phyloP scores from a whole-genome alignment of 2,888 invertebrate species.

The Colostygia pectinataria region DNA sequence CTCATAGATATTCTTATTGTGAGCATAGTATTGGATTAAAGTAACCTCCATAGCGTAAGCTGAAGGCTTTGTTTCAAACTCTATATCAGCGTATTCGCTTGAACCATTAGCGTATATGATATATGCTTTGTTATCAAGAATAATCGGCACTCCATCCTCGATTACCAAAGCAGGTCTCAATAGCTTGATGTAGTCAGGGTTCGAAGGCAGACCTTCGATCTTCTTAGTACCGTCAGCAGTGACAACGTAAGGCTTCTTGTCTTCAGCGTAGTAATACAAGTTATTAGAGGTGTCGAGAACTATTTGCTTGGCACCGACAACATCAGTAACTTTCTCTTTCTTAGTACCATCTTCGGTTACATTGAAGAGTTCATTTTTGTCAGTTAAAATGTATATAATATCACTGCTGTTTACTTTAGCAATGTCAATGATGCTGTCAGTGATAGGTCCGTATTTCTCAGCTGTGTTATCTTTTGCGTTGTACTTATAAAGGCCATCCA shows the following conservation, averaged over 20 bases:
- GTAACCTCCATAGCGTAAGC: conserved; percentile 57
- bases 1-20: conserved; percentile 64
- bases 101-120: conserved; percentile 51
- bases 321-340: conserved; percentile 48
- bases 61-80: conserved; percentile 47
- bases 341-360: conserved; percentile 56
- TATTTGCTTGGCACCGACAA: conserved; percentile 55
- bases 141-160: conserved; percentile 45
- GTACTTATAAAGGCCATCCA: conserved; percentile 50
- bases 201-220: conserved; percentile 53
- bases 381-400: conserved; percentile 55
- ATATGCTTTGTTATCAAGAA: conserved; percentile 49
- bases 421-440: conserved; percentile 52
- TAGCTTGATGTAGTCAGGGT: conserved; percentile 43
- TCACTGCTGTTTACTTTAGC: conserved; percentile 51
- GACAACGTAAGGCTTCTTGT: conserved; percentile 50
- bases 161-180: conserved; percentile 53
- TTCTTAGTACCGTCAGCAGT: conserved; percentile 44
- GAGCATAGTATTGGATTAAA: conserved; percentile 56
- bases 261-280: conserved; percentile 52
- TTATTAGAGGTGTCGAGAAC: conserved; percentile 57
- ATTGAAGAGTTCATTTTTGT: conserved; percentile 54
- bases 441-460: conserved; percentile 53
- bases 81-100: conserved; percentile 38
- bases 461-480: conserved; percentile 37